Conservation (phyloP, 2,797 vertebrate species). For the Gallinago nigripennis region DNA sequence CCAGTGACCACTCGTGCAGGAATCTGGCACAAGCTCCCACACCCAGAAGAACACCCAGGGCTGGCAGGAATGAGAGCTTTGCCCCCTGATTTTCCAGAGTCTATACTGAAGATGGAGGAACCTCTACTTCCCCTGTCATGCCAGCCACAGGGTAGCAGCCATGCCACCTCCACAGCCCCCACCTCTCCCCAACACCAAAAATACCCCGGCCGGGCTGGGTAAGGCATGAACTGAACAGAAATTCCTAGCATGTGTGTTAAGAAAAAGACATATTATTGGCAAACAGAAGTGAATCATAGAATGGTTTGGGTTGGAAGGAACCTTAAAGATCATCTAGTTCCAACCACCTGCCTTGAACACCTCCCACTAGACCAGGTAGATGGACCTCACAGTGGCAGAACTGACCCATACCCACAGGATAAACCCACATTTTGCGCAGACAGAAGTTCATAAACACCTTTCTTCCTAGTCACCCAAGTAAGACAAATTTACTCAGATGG, state of each 20-base stretch:
- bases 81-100: background rate
- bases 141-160: background rate
- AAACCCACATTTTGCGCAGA: background rate
- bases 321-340: too few species aligned
- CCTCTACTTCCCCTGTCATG: background rate
- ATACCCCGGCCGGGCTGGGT: background rate
- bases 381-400: background rate
- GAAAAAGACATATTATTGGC: rapidly evolving
- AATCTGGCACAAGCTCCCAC: background rate
- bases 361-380: background rate
- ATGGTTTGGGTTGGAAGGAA: too few species aligned
- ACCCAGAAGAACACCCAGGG: background rate
- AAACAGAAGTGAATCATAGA: background rate
- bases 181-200: background rate
- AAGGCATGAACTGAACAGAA: background rate
- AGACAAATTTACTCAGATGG: constrained; percentile 9
- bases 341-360: too few species aligned
- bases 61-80: background rate
- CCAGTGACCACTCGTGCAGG: background rate
- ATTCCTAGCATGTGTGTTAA: rapidly evolving
- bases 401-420: background rate
- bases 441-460: background rate
- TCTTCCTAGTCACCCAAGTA: background rate
- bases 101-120: rapidly evolving
- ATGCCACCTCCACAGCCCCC: background rate